Conservation (phyloP, 2,888 invertebrate species). For the Tetranychus piercei region DNA sequence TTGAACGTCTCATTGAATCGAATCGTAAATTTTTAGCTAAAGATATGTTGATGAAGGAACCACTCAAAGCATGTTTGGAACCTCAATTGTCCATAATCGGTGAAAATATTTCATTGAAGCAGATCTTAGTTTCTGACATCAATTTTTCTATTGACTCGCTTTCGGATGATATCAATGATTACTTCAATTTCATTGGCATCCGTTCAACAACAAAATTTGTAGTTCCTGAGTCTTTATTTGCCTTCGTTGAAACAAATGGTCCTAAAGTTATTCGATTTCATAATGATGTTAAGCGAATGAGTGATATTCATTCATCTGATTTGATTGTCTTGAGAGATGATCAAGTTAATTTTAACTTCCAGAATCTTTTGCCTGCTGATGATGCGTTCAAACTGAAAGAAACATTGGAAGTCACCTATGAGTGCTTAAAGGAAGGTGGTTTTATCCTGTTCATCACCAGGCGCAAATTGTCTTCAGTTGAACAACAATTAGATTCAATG, state of each 20-base stretch:
- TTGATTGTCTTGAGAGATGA: too few species aligned
- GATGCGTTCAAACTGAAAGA: slow-evolving; percentile 1
- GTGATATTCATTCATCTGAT: slow-evolving; percentile 4
- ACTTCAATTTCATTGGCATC: neutral
- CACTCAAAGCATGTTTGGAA: neutral
- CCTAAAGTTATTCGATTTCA: neutral
- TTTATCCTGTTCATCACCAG: too few species aligned
- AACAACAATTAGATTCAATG: too few species aligned
- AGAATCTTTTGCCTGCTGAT: too few species aligned
- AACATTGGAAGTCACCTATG: neutral
- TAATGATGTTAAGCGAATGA: neutral
- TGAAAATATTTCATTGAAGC: too few species aligned
- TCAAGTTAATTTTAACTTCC: too few species aligned
- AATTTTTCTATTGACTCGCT: neutral
- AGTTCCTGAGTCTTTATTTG: neutral
- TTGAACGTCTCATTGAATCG: neutral
- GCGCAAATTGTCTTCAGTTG: too few species aligned
- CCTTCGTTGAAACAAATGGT: neutral
- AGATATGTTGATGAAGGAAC: neutral
- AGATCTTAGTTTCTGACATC: neutral
- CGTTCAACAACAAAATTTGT: neutral
- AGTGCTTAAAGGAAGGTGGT: too few species aligned
- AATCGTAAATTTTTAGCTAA: neutral
- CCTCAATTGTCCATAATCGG: neutral
- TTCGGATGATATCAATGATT: neutral